These are phyloP conservation scores for Venturia canescens DNA, from an alignment of 1,140 invertebrate genomes.

Conservation along the genomic window DNA sequence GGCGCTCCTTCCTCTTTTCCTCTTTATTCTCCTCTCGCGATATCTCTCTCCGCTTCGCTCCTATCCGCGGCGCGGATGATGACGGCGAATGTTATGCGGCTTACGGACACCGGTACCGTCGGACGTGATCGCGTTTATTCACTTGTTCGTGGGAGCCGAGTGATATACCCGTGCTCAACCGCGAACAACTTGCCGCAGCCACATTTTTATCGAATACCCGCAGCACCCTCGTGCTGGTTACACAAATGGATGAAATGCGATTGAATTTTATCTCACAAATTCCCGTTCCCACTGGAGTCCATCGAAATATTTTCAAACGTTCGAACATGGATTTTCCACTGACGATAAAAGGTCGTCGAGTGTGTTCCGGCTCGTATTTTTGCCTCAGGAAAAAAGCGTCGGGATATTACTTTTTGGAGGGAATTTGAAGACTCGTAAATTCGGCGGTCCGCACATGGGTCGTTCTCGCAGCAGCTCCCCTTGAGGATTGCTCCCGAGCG, in stretches of 20 bases:
- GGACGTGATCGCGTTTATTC: slow-evolving; percentile 34
- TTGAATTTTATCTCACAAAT: too few species aligned
- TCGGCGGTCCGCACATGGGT: too few species aligned
- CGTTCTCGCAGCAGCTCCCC: too few species aligned
- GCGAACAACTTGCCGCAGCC: not conserved
- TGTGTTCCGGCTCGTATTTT: too few species aligned
- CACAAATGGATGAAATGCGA: not conserved
- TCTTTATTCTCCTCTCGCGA: slow-evolving; percentile 5
- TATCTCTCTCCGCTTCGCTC: not conserved
- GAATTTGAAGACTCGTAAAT: too few species aligned
- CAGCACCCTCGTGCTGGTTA: not conserved
- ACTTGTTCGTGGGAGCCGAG: not conserved
- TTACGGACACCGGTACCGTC: slow-evolving; percentile 1
- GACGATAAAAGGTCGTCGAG: too few species aligned
- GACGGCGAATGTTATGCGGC: not conserved
- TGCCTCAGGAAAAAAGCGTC: too few species aligned
- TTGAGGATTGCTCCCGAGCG: too few species aligned
- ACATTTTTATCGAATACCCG: not conserved
- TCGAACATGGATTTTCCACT: too few species aligned
- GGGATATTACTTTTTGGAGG: too few species aligned
- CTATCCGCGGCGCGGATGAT: not conserved
- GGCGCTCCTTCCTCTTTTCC: not conserved
- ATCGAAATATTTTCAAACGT: too few species aligned
- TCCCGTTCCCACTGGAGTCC: too few species aligned
- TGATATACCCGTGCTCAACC: not conserved